Conservation (phyloP, 2,888 invertebrate genomes). For the Lacanobia wlatinum region DNA sequence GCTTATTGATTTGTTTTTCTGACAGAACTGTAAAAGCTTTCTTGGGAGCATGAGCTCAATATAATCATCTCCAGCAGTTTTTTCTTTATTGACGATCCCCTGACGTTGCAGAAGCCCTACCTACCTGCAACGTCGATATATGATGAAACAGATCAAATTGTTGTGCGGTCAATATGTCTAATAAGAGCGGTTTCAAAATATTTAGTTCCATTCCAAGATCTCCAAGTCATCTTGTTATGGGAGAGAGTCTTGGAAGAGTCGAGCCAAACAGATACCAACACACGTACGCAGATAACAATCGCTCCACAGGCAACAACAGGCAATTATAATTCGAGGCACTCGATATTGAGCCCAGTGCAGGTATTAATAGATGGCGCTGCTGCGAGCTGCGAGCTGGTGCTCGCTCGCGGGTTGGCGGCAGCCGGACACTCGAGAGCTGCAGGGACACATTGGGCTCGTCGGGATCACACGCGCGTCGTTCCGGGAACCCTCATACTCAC, state of each 20-base stretch:
- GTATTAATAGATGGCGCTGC: conserved; percentile 19
- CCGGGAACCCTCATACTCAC: conserved; percentile 36
- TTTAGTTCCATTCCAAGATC: conserved; percentile 12
- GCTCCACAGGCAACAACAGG: conserved; percentile 12
- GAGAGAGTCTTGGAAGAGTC: conserved; percentile 5
- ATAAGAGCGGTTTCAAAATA: conserved; percentile 8
- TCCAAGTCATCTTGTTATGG: conserved; percentile 4
- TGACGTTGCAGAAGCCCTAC: too few species aligned
- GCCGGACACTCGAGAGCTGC: neutral
- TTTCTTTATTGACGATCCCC: too few species aligned
- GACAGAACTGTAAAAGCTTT: too few species aligned
- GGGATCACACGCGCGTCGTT: conserved; percentile 48
- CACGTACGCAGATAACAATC: conserved; percentile 21
- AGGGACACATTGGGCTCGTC: conserved; percentile 14
- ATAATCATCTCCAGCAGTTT: too few species aligned
- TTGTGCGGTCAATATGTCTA: neutral
- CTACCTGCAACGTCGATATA: too few species aligned
- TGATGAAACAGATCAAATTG: neutral
- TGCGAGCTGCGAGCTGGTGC: neutral
- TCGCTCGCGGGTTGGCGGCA: too few species aligned
- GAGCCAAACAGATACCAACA: conserved; percentile 14
- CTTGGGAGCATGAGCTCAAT: too few species aligned
- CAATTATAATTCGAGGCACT: conserved; percentile 39
- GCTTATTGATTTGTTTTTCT: too few species aligned
- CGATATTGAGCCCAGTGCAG: conserved; percentile 17